Base-by-base conservation (phyloP, 1,140 invertebrate species). In the Globodera rostochiensis region DNA sequence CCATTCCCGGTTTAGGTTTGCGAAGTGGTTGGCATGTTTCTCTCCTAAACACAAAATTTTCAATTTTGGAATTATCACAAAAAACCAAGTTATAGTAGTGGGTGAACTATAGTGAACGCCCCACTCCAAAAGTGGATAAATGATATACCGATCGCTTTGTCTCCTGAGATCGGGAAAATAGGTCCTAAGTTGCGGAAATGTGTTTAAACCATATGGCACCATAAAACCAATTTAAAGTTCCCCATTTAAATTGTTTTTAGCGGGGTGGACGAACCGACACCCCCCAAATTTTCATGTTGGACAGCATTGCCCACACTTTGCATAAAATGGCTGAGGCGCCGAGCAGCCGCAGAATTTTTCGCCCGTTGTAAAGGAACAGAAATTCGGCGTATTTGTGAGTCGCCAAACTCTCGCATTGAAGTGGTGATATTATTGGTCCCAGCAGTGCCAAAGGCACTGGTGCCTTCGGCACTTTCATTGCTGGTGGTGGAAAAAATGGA, bases 1-100 rank as follows among this genome's bases (percentile, higher is more conserved):
- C 91, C 91, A 91, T 85, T 91, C 90, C 82, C 87, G 76, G 60
- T 87, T 83, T 19, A 88, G 81, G 3, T 79, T 74, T 7, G 50
- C 76, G 67, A 67, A 73, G 47, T 83, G 82, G 36, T 25, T 57
- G 45, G 84, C 82, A 21, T 82, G 84, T 50, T 85, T 84, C 45
- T 85, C 83, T 45, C 84, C 83, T 84, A 75, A 47, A 13, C 13
- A 71, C 13, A 66, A 66, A 13, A 66, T 15, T 66, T 66, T 66
- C 2, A 1, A 66, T 66, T 15, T 66, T 13, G n/a, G 36, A 36
- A 36, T 36, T 36, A 36, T 2, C 36, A 36, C 1, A 36, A 36
- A 36, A 36, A 36, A 36, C 36, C 36, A 36, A 36, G n/a, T n/a
- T n/a, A n/a, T n/a, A n/a, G n/a, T n/a, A n/a, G n/a, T n/a, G 25